Conservation (phyloP, 2,797 vertebrate species). For the Brachymystax lenok region DNA sequence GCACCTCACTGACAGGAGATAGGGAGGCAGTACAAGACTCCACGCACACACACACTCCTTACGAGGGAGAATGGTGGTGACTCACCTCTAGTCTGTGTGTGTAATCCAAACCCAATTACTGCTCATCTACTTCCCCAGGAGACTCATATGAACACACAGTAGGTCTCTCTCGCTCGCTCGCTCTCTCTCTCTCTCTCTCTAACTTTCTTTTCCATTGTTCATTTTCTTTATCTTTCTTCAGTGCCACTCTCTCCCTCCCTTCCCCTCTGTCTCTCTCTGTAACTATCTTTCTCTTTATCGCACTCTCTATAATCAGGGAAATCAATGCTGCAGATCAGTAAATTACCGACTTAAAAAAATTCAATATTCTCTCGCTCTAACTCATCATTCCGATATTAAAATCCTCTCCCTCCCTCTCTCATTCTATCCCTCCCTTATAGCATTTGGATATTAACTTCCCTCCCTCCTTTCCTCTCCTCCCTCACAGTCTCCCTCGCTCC, state of each 20-base stretch:
- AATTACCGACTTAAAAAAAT: not conserved
- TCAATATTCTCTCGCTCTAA: not conserved
- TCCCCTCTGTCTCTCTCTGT: slow-evolving; percentile 10
- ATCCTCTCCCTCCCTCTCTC: not conserved
- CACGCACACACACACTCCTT: slow-evolving; percentile 4
- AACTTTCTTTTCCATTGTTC: not conserved
- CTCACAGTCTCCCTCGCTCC: not conserved
- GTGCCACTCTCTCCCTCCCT: not conserved
- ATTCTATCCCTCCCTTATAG: not conserved
- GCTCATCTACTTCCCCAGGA: slow-evolving; percentile 32
- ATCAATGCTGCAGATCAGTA: not conserved
- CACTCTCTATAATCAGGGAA: not conserved
- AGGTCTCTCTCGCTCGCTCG: slow-evolving; percentile 20
- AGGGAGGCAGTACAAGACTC: not conserved
- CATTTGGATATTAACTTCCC: not conserved
- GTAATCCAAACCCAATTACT: slow-evolving; percentile 61
- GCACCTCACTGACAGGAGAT: not conserved
- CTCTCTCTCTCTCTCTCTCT: slow-evolving; percentile 17
- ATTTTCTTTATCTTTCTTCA: slow-evolving; percentile 9
- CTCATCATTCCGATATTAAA: not conserved
- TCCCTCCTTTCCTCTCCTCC: slow-evolving; percentile 5
- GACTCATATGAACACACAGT: not conserved
- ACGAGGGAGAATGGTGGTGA: slow-evolving; percentile 46
- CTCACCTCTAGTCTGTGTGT: slow-evolving; percentile 54
- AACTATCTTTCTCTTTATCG: not conserved